These are phyloP conservation scores for Periphyllus acericola DNA, from an alignment of 2,888 invertebrate genomes.

Conservation along the genomic window DNA sequence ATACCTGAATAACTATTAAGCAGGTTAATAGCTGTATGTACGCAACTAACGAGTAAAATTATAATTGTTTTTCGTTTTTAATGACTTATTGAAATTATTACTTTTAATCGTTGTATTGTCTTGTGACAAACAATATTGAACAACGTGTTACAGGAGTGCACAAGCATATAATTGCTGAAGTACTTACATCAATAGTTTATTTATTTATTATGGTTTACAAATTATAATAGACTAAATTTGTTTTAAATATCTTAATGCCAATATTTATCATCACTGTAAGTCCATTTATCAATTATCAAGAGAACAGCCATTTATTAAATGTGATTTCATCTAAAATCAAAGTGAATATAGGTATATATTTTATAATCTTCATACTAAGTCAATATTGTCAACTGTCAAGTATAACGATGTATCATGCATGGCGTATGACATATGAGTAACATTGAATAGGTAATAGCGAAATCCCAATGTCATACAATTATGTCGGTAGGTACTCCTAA, in stretches of 20 bases:
- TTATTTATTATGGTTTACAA: neutral
- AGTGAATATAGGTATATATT: neutral
- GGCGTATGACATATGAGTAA: neutral
- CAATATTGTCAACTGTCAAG: neutral
- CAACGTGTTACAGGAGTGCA: neutral
- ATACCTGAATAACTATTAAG: neutral
- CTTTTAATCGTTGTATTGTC: neutral
- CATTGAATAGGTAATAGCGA: neutral
- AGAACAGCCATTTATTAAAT: neutral
- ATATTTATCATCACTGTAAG: neutral
- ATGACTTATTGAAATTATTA: neutral
- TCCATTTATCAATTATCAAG: neutral
- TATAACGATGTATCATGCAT: neutral
- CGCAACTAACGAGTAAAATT: neutral
- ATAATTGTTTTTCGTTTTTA: slow-evolving; percentile 18
- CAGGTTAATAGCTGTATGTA: neutral
- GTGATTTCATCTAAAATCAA: neutral
- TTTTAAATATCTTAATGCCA: neutral
- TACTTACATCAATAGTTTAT: neutral
- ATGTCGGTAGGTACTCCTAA: too few relatives aligned
- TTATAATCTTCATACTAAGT: neutral
- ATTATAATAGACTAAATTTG: neutral
- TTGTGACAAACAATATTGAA: neutral
- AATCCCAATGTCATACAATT: neutral
- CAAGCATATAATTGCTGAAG: neutral